These are phyloP conservation scores for Pteria penguin DNA, from an alignment of 2,888 invertebrate species.

Conservation along the genomic window DNA sequence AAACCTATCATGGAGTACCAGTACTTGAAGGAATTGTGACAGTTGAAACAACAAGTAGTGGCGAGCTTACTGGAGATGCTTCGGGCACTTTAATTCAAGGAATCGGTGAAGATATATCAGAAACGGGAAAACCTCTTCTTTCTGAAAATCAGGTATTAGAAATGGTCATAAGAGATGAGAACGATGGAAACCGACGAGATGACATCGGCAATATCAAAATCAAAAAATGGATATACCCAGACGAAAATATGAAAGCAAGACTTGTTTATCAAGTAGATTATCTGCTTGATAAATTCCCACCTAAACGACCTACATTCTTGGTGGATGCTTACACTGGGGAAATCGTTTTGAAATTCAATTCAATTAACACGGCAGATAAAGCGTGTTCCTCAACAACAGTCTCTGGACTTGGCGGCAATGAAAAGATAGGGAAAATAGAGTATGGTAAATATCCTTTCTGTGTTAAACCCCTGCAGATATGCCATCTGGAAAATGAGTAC, in stretches of 20 bases:
- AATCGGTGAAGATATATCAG: constrained; percentile 48
- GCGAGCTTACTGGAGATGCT: constrained; percentile 49
- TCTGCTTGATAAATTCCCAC: constrained; percentile 23
- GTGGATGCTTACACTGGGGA: constrained; percentile 57
- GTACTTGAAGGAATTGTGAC: constrained; percentile 56
- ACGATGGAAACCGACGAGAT: background rate
- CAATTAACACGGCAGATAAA: constrained; percentile 45
- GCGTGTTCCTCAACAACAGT: constrained; percentile 29
- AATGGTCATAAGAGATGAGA: constrained; percentile 29
- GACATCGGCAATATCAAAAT: constrained; percentile 16
- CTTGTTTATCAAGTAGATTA: constrained; percentile 42
- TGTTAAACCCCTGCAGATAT: constrained; percentile 42
- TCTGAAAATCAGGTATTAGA: constrained; percentile 36
- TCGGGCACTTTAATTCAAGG: constrained; percentile 53
- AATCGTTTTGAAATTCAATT: constrained; percentile 46
- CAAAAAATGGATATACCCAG: constrained; percentile 28
- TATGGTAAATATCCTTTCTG: constrained; percentile 51
- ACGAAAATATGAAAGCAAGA: constrained; percentile 31
- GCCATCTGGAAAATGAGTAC: constrained; percentile 59
- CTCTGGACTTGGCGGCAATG: constrained; percentile 53
- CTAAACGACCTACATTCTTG: constrained; percentile 52
- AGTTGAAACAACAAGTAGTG: constrained; percentile 44
- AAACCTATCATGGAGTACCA: constrained; percentile 52
- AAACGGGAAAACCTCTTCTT: constrained; percentile 26
- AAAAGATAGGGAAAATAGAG: constrained; percentile 51